Base-by-base conservation (phyloP, 2,888 invertebrate genomes). In the Zeuzera pyrina region DNA sequence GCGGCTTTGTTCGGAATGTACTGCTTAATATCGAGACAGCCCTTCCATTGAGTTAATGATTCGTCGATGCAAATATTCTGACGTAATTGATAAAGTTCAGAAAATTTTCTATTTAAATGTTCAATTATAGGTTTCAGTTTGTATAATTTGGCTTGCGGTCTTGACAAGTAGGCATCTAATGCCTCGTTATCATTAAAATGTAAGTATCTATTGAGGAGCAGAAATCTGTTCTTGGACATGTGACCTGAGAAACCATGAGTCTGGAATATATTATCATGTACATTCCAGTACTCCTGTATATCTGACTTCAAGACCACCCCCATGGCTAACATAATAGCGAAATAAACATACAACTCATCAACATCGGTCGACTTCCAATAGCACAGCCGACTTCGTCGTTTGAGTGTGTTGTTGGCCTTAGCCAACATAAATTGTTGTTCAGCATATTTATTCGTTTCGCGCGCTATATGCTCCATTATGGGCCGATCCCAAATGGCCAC, bases 271-370 rank as follows among this genome's bases (percentile, higher is more conserved):
- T 30, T 15, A 3, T 28, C 4, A 5, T 3, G 4, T 4, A 4
- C 8, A n/a, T 2, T 19, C 34, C 34, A 34, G 15, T 25, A 34
- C 3, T 30, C 30, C 3, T 25, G 25, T 12, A 34, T 12, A n/a
- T 8, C 8, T 2, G 12, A 13, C 11, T 30, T 30, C 3, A 22
- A 2, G 2, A 30, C 23, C 2, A 34, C 11, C 3, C 30, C 22
- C 30, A 30, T 34, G 11, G 30, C 30, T 3, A 30, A 7, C 5
- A 30, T 14, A 4, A 34, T 19, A 7, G 15, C 30, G 12, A 34
- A 34, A 15, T 12, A 23, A 5, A 12, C 11, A 15, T 29, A 29
- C 13, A 33, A 5, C 10, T 33, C 33, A 12, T 23, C 25, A 6
- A 24, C 16, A n/a, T 11, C 21, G 3, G 23, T 23, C 12, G 3